Conservation (phyloP, 2,113 vertebrate genomes). For the Odocoileus hemionus region DNA sequence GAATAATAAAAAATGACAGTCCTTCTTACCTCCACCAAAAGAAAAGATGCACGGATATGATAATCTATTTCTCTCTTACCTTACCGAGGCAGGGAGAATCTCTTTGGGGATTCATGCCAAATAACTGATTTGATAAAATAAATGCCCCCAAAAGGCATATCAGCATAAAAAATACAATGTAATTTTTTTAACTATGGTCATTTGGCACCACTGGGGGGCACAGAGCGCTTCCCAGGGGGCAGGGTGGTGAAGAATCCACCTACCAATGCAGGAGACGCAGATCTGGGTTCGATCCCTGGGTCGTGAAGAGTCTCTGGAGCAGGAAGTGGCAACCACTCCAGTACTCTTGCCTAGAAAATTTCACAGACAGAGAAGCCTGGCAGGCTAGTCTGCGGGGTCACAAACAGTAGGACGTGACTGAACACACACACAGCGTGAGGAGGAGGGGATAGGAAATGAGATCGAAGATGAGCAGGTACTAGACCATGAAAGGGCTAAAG, state of each 20-base stretch:
- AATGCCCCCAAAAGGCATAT: neutral
- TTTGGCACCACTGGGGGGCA: neutral
- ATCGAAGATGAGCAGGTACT: neutral
- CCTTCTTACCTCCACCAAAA: neutral
- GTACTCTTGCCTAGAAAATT: neutral
- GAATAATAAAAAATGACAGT: neutral
- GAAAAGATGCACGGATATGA: neutral
- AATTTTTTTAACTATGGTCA: neutral
- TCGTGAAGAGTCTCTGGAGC: neutral
- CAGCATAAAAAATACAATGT: neutral
- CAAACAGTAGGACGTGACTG: neutral
- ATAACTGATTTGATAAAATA: neutral
- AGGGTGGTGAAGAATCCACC: neutral
- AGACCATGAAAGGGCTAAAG: too few relatives aligned
- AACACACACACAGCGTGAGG: neutral
- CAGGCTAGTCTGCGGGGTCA: neutral
- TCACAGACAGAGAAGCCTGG: neutral
- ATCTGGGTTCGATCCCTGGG: neutral
- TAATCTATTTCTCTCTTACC: neutral
- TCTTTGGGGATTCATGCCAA: neutral
- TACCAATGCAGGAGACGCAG: neutral
- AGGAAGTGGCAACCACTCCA: neutral
- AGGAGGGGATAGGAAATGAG: neutral
- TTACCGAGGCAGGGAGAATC: neutral
- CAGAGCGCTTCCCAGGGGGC: neutral